Evolutionary conservation across 2,888 invertebrate species (phyloP).

Genomic region (Netelia melanura): DNA sequence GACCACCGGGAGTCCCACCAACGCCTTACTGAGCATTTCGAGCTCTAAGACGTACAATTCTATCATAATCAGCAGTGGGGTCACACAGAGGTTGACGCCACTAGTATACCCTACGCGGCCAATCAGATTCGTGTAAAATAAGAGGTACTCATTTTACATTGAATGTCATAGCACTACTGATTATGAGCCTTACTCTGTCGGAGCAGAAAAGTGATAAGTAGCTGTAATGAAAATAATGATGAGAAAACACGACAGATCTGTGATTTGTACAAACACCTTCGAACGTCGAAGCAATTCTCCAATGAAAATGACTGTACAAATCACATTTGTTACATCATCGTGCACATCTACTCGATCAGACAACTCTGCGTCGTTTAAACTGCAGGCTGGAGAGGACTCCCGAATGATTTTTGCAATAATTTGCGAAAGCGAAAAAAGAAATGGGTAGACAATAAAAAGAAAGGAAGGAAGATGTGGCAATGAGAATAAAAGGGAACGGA

Average conservation of each 20-base stretch:
- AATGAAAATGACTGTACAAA: not conserved
- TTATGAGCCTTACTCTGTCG: too few relatives aligned
- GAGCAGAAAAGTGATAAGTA: too few relatives aligned
- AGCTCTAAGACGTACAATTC: not conserved
- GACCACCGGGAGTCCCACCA: slow-evolving; percentile 78
- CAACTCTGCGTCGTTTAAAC: not conserved
- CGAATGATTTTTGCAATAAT: not conserved
- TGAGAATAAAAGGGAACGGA: slow-evolving; percentile 14
- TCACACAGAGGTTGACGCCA: too few relatives aligned
- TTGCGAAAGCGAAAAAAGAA: slow-evolving; percentile 1
- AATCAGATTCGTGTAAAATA: too few relatives aligned
- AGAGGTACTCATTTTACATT: too few relatives aligned
- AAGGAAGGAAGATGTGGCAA: not conserved
- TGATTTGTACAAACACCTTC: too few relatives aligned
- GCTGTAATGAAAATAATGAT: too few relatives aligned
- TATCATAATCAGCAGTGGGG: not conserved
- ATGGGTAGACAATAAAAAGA: not conserved
- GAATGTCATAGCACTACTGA: too few relatives aligned
- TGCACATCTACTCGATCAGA: not conserved
- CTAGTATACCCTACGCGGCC: too few relatives aligned
- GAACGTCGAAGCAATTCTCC: not conserved
- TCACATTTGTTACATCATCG: not conserved
- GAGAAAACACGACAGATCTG: too few relatives aligned
- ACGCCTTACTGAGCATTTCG: slow-evolving; percentile 43
- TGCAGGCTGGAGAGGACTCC: not conserved